Base-by-base conservation (phyloP, 2,797 vertebrate genomes). In the Xiphorhynchus erythropygius region DNA sequence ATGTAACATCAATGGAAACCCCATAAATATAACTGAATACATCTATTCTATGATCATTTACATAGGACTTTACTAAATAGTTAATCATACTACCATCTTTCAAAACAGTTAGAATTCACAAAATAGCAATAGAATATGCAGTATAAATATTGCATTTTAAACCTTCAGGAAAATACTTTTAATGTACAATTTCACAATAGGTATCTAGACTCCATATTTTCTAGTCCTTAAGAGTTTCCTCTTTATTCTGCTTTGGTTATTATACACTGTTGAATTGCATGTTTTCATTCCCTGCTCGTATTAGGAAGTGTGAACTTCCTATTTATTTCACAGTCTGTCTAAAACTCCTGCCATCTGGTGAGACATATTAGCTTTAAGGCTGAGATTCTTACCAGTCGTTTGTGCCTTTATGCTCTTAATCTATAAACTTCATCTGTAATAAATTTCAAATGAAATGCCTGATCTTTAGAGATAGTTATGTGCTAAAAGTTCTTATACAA, bases 281-380 rank as follows among this genome's bases (percentile, higher is more conserved):
- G 55, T 83, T 92, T 95, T 81, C 60, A 75, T 89, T 78, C 64
- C 57, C 28, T 59, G 37, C 32, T 73, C 46, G 18, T 41, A 95
- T 44, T 59, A 84, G 67, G 71, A 81, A 85, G 76, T 96, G 91
- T 81, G 84, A 91, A 94, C 55, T 94, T 89, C 44, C 49, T 89
- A 94, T 81, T 95, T 90, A 82, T 87, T 95, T 89, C 62, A 83
- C 71, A 94, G 76, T 81, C 94, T 91, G 82, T 75, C 76, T 88
- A 50, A 94, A 84, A 87, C 78, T 93, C 65, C 39, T 78, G 27
- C 87, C 79, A 94, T 91, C 79, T 89, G 93, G 46, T 78, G 78
- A 81, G 69, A 78, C 46, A 52, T 37, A 57, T 3, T 65, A 80
- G 46, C 73, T 92, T 84, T 41, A 75, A 80, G 82, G 57, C 49